phyloP scores from a whole-genome alignment of 1,140 invertebrate species.

The Thereuonema tuberculata region DNA sequence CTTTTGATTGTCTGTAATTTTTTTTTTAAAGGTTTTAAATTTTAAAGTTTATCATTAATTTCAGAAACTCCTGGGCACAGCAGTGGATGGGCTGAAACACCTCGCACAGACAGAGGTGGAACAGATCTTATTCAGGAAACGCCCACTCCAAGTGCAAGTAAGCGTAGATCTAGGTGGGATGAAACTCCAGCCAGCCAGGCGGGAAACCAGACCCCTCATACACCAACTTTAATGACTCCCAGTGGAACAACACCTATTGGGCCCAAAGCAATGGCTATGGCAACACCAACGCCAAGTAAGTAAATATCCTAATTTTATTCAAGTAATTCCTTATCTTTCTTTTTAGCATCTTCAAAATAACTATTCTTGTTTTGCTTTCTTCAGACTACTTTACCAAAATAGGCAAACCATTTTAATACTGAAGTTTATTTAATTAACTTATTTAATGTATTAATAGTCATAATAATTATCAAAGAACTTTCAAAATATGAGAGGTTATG shows the following conservation, averaged over 20 bases:
- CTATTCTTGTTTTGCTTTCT: no score
- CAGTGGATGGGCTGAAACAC: constrained; percentile 95
- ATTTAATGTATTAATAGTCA: no score
- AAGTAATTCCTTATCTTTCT: background rate
- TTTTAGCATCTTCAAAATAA: background rate
- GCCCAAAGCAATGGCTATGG: constrained; percentile 91
- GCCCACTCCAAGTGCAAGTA: constrained; percentile 82
- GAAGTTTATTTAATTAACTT: no score
- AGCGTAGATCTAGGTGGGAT: constrained; percentile 88
- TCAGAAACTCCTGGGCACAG: constrained; percentile 84
- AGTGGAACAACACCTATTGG: constrained; percentile 83
- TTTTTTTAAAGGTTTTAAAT: background rate
- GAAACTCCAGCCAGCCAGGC: constrained; percentile 58
- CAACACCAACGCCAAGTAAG: constrained; percentile 80
- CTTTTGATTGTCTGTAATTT: background rate
- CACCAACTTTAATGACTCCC: constrained; percentile 47
- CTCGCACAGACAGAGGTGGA: constrained; percentile 62
- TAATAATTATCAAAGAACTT: no score
- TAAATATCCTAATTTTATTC: background rate
- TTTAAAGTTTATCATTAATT: constrained; percentile 13
- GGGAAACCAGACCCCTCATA: constrained; percentile 35
- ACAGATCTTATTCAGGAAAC: constrained; percentile 76
- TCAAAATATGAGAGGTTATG: no score
- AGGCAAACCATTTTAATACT: no score
- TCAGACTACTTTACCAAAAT: no score